Conservation (phyloP, 2,113 vertebrate genomes). For the Megaceryle maxima region DNA sequence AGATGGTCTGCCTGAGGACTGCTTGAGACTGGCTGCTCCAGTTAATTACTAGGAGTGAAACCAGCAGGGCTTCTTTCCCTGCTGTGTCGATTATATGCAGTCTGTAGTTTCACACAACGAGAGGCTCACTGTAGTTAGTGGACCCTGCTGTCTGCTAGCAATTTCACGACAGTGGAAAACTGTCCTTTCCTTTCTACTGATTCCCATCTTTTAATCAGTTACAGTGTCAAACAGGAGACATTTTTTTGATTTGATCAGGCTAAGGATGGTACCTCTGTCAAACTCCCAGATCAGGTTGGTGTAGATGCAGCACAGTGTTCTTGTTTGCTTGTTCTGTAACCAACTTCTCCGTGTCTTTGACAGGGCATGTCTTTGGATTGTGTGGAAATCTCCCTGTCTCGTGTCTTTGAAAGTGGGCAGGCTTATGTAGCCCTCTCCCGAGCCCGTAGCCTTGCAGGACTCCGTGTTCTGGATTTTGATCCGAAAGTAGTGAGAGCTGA, state of each 20-base stretch:
- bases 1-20: background rate
- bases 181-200: background rate
- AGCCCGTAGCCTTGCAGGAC: constrained; percentile 86
- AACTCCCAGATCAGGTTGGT: background rate
- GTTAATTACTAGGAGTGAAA: background rate
- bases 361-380: constrained; percentile 93
- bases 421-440: constrained; percentile 95
- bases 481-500: constrained; percentile 87
- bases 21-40: background rate
- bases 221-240: background rate
- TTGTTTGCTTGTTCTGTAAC: background rate
- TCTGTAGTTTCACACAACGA: background rate
- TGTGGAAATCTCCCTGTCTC: constrained; percentile 90
- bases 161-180: background rate
- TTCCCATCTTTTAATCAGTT: background rate
- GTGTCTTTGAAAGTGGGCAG: constrained; percentile 94
- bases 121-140: background rate
- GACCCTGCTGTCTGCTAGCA: background rate
- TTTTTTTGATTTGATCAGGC: background rate
- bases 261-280: background rate
- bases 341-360: background rate
- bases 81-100: background rate
- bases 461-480: constrained; percentile 94
- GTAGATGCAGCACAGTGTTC: background rate
- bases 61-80: background rate